A percentile compares a stretch with the other conserved stretches of the same genome.
Evolutionary conservation across 37 sponge, comb jelly and placozoan species (phyloP).

Genomic region (Chondrilla cf. caribensis): DNA sequence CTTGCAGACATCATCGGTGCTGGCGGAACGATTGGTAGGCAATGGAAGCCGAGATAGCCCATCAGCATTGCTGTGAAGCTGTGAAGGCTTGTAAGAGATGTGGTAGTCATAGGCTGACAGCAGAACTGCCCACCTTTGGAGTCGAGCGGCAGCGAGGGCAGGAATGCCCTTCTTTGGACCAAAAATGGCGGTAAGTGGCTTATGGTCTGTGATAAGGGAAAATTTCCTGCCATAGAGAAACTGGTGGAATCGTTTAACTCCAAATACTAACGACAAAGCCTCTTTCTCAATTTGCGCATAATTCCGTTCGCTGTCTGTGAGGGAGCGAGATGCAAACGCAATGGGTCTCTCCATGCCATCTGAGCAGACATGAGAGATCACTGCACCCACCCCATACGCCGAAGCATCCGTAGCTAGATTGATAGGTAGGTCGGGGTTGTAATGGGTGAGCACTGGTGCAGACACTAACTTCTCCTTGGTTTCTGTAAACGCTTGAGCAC

Average conservation of each 20-base stretch:
- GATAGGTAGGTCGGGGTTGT: conserved; percentile 14
- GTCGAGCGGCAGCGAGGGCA: conserved; percentile 11
- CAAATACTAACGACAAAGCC: conserved; percentile 35
- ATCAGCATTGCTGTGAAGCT: too few relatives aligned
- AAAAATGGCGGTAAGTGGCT: conserved; percentile 15
- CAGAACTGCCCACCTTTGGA: conserved; percentile 27
- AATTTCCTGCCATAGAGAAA: conserved; percentile 37
- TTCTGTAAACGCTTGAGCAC: not conserved
- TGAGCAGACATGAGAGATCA: conserved; percentile 16
- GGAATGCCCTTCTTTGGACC: not conserved
- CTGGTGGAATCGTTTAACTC: conserved; percentile 28
- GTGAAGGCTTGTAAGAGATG: conserved; percentile 1
- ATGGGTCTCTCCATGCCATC: conserved; percentile 32
- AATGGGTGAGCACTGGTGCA: not conserved
- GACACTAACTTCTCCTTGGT: not conserved
- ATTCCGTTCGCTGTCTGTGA: conserved; percentile 13
- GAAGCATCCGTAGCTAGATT: conserved; percentile 27
- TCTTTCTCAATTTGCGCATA: conserved; percentile 55
- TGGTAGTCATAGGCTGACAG: conserved; percentile 17
- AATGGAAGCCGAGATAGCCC: too few relatives aligned
- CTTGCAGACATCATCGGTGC: not conserved
- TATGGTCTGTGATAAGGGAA: conserved; percentile 37
- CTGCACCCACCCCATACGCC: conserved; percentile 32
- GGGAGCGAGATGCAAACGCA: conserved; percentile 31
- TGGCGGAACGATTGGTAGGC: not conserved